A percentile compares a stretch with the other conserved stretches of the same genome.
Evolutionary conservation across 2,888 invertebrate species (phyloP).

Genomic region (Myopa tessellatipennis): DNA sequence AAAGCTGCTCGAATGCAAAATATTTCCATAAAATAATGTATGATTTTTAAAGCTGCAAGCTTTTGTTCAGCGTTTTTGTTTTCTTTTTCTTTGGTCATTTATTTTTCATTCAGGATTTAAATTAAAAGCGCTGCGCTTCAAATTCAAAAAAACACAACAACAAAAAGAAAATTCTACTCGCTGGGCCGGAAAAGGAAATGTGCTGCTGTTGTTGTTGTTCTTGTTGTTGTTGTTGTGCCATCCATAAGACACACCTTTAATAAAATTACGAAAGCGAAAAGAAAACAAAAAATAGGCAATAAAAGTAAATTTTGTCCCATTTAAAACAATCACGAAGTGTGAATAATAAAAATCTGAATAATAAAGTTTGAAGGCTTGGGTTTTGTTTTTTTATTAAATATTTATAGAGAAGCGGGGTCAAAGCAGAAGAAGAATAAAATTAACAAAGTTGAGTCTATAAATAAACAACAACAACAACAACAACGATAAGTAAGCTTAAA

Average conservation of each 20-base stretch:
- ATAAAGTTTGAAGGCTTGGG: neutral
- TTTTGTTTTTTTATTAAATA: neutral
- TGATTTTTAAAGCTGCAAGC: constrained; percentile 7
- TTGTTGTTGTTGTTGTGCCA: neutral
- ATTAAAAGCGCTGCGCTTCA: neutral
- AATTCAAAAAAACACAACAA: neutral
- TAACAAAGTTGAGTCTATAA: neutral
- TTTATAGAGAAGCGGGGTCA: neutral
- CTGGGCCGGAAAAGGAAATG: too few relatives aligned
- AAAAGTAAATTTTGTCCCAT: constrained; percentile 7
- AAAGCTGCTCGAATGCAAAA: neutral
- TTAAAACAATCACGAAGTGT: constrained; percentile 9
- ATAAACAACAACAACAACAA: neutral
- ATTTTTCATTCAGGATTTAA: neutral
- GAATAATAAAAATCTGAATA: constrained; percentile 8
- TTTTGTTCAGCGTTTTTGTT: neutral
- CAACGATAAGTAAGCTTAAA: neutral
- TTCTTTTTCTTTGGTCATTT: neutral
- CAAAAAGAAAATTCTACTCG: neutral
- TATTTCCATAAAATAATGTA: neutral
- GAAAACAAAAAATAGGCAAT: neutral
- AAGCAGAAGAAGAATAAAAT: neutral
- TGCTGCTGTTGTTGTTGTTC: too few relatives aligned
- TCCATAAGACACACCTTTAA: neutral
- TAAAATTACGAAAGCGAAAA: neutral